Percentiles rank a stretch among this genome's conserved stretches.
These are phyloP conservation scores for Linyphia triangularis DNA, from an alignment of 2,888 invertebrate genomes.

Conservation along the genomic window DNA sequence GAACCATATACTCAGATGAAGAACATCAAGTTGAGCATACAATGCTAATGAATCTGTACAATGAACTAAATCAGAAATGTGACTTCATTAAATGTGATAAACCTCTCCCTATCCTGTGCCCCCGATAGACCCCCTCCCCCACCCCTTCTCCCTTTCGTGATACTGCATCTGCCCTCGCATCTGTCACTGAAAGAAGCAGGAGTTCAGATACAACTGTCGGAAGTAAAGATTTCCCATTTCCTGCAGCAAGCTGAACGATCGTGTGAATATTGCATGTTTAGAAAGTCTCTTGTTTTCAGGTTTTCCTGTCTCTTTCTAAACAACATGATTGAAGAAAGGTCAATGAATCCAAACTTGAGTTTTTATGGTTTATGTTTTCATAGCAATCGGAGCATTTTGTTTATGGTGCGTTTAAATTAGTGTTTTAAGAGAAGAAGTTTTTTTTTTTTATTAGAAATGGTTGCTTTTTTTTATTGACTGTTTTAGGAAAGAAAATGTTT, in stretches of 20 bases:
- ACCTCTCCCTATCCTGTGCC: not conserved
- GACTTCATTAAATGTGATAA: too few relatives aligned
- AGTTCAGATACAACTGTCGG: conserved; percentile 10
- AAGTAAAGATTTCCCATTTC: not conserved
- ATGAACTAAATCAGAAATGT: too few relatives aligned
- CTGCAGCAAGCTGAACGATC: not conserved
- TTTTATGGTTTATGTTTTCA: too few relatives aligned
- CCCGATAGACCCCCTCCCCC: not conserved
- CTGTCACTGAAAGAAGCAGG: not conserved
- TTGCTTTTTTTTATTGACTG: too few relatives aligned
- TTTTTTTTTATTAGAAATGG: too few relatives aligned
- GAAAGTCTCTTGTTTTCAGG: not conserved
- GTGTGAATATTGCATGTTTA: not conserved
- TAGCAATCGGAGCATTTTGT: too few relatives aligned
- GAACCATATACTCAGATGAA: too few relatives aligned
- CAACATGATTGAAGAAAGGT: not conserved
- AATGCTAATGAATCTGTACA: too few relatives aligned
- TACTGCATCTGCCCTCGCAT: conserved; percentile 6
- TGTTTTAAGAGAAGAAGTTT: too few relatives aligned
- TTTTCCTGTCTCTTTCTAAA: not conserved
- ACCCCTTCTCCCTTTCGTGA: not conserved
- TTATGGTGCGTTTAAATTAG: too few relatives aligned
- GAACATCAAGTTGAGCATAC: too few relatives aligned
- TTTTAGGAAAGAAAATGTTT: too few relatives aligned
- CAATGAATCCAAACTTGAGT: not conserved